Percentiles rank a stretch among this genome's conserved stretches.
phyloP scores from a whole-genome alignment of 2,797 vertebrate genomes.

The Tiaroga cobitis region DNA sequence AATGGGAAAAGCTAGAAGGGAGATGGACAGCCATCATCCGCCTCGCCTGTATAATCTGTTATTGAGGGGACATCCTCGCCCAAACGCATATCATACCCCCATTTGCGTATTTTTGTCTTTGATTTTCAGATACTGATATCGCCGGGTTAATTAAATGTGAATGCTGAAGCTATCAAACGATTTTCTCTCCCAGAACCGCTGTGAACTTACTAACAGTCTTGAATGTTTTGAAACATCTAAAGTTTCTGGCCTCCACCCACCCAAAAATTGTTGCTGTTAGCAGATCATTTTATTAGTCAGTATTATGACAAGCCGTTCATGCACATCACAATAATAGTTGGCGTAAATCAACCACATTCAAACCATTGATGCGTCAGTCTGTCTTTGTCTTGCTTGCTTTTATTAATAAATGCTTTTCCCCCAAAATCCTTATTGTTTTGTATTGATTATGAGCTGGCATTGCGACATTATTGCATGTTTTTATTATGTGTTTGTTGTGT shows the following conservation, averaged over 20 bases:
- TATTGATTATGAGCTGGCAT: background rate
- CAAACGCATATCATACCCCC: slow-evolving; percentile 40
- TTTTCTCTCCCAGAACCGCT: slow-evolving; percentile 19
- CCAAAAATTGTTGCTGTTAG: slow-evolving; percentile 1
- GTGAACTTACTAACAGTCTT: slow-evolving; percentile 34
- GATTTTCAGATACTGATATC: slow-evolving; percentile 51
- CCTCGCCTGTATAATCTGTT: slow-evolving; percentile 33
- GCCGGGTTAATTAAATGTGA: slow-evolving; percentile 57
- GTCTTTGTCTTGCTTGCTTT: slow-evolving; percentile 12
- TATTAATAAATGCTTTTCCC: background rate
- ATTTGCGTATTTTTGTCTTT: slow-evolving; percentile 59
- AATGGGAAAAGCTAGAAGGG: slow-evolving; percentile 34
- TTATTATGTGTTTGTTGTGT: background rate
- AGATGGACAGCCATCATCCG: slow-evolving; percentile 47
- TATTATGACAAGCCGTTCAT: slow-evolving; percentile 7
- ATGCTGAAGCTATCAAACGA: slow-evolving; percentile 56
- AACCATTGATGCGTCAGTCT: slow-evolving; percentile 15
- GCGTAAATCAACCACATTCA: background rate
- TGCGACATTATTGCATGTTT: background rate
- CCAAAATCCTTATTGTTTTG: background rate
- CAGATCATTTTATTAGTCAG: slow-evolving; percentile 19
- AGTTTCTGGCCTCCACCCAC: background rate
- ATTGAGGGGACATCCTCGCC: slow-evolving; percentile 18
- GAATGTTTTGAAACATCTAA: slow-evolving; percentile 15
- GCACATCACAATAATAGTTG: slow-evolving; percentile 13